These are phyloP conservation scores for Acleris laterana DNA, from an alignment of 2,888 invertebrate species.

Conservation along the genomic window DNA sequence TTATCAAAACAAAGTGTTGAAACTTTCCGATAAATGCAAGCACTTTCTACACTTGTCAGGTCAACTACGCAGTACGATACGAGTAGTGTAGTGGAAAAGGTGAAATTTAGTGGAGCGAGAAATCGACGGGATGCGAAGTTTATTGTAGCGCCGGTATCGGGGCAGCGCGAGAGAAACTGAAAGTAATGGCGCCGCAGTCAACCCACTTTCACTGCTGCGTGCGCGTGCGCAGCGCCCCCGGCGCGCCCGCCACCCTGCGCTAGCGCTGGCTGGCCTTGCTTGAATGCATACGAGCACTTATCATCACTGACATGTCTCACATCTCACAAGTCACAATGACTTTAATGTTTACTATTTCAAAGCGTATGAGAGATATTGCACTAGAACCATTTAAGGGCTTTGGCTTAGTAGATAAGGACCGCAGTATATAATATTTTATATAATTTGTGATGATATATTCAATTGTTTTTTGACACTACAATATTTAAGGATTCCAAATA, in stretches of 20 bases:
- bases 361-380: too few species aligned
- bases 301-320: too few species aligned
- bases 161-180: slow-evolving; percentile 81
- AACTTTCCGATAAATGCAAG: slow-evolving; percentile 41
- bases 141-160: slow-evolving; percentile 78
- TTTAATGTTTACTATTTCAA: too few species aligned
- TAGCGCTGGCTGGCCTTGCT: background rate
- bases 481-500: too few species aligned
- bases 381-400: too few species aligned
- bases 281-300: too few species aligned
- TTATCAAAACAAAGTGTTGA: slow-evolving; percentile 16
- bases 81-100: slow-evolving; percentile 77
- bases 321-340: too few species aligned
- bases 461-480: too few species aligned
- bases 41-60: slow-evolving; percentile 71
- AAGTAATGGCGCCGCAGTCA: slow-evolving; percentile 82
- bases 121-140: slow-evolving; percentile 83
- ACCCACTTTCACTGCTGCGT: slow-evolving; percentile 81
- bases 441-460: too few species aligned
- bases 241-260: slow-evolving; percentile 37
- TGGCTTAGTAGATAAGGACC: too few species aligned
- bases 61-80: slow-evolving; percentile 68
- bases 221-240: slow-evolving; percentile 52
- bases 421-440: too few species aligned
- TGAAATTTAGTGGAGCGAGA: slow-evolving; percentile 83